These are phyloP conservation scores for Eupristina koningsbergeri DNA, from an alignment of 1,140 invertebrate species.

Conservation along the genomic window DNA sequence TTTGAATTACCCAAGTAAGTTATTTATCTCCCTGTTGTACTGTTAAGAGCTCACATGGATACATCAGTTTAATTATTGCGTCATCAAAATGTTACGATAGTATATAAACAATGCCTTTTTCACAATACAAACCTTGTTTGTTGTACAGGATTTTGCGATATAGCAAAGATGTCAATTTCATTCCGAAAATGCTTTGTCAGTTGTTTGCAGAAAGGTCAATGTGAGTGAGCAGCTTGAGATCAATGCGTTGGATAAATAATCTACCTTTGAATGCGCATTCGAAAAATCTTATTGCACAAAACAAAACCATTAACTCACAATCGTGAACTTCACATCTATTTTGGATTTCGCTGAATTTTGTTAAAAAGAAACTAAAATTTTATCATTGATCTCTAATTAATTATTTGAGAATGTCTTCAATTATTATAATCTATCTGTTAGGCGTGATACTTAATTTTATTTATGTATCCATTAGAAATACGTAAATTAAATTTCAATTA, in stretches of 20 bases:
- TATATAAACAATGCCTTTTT: background rate
- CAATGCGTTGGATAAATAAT: background rate
- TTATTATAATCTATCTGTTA: background rate
- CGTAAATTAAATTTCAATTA: too few relatives aligned
- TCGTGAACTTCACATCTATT: background rate
- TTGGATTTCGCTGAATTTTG: background rate
- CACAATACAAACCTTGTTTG: background rate
- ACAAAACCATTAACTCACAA: background rate
- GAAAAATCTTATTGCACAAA: background rate
- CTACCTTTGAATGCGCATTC: background rate
- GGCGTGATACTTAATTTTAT: background rate
- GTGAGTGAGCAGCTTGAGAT: background rate
- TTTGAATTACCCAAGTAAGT: background rate
- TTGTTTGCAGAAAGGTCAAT: background rate
- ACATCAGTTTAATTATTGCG: background rate
- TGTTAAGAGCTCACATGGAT: background rate
- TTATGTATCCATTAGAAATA: too few relatives aligned
- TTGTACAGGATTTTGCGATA: background rate
- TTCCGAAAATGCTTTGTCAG: slow-evolving; percentile 8
- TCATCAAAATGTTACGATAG: background rate
- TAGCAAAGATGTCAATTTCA: background rate
- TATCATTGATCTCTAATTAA: background rate
- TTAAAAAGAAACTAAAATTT: background rate
- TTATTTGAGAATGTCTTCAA: background rate
- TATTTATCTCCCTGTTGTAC: background rate